A percentile compares a stretch with the other conserved stretches of the same genome.
Evolutionary conservation across 2,888 invertebrate species (phyloP).

Genomic region (Leucoptera coffeella): DNA sequence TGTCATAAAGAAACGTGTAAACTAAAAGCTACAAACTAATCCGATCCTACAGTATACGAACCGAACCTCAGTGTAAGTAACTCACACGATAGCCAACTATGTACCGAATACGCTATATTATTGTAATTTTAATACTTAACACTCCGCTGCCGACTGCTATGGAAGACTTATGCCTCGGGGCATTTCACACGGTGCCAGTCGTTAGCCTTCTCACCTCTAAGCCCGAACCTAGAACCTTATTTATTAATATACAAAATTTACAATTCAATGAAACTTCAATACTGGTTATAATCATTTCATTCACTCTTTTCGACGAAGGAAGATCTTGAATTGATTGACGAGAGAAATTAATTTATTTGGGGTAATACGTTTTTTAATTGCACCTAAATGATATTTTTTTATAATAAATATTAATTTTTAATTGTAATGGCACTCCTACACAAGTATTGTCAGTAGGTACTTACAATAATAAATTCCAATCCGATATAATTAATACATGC

Average conservation of each 20-base stretch:
- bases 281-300: too few relatives aligned
- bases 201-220: constrained; percentile 15
- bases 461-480: too few relatives aligned
- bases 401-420: too few relatives aligned
- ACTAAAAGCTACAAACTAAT: constrained; percentile 1
- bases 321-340: too few relatives aligned
- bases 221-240: neutral
- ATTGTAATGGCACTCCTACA: too few relatives aligned
- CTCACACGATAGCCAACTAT: neutral
- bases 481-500: too few relatives aligned
- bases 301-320: constrained; percentile 45
- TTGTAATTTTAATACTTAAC: constrained; percentile 51
- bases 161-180: constrained; percentile 51
- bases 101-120: constrained; percentile 29
- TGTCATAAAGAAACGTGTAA: too few relatives aligned
- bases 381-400: too few relatives aligned
- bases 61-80: neutral
- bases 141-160: constrained; percentile 46
- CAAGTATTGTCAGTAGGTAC: too few relatives aligned
- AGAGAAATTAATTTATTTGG: too few relatives aligned
- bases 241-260: neutral
- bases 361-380: too few relatives aligned
- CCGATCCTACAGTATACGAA: neutral
- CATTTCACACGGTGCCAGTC: constrained; percentile 42
- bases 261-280: too few relatives aligned